Evolutionary conservation across 2,888 invertebrate genomes (phyloP), one percentile per base, ranked within the genome.

Genomic region (Fissipunctia ypsillon): DNA sequence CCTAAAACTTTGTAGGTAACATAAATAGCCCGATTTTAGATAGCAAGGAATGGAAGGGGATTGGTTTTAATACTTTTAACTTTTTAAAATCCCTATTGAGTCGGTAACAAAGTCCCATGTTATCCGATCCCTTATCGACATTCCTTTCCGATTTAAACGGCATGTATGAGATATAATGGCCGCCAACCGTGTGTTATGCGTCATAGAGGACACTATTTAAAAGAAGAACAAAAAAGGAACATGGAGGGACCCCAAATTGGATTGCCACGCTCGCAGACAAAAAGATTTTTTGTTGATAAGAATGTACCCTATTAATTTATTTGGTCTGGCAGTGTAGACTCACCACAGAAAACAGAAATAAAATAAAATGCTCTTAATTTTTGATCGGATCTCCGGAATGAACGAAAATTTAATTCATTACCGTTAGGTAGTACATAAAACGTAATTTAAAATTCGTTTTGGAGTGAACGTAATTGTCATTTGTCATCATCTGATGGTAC

Each of bases 191-290:
- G 28, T 41, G 54, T 73, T 78, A 66, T 83, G 79, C 69, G 73
- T 83, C 83, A 78, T 60, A 78, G 69, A 83, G 80, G 72, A 78
- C 63, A 48, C 31, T 61, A 80, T n/a, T n/a, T 68, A 85, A 82
- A 77, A 74, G 48, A 69, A 72, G 43, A 73, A 70, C 19, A 63
- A 65, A 61, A 63, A 56, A 80, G 59, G 22, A 79, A 56, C 45
- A 81, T 54, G 35, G 54, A 76, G 68, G 61, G 68, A 68, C 43
- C 65, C 64, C 45, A 69, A 84, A 76, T 71, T 81, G 70, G 48
- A 67, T 80, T 38, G 52, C 63, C 75, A 31, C 72, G 66, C 25
- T 31, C 60, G 19, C 69, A 64, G 43, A 65, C 80, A 66, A 59
- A 65, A 60, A 64, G 35, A 74, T 80, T 70, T 71, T 69, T 67